Evolutionary conservation across 1,140 invertebrate genomes (phyloP).

Genomic region (Ceratina calcarata): DNA sequence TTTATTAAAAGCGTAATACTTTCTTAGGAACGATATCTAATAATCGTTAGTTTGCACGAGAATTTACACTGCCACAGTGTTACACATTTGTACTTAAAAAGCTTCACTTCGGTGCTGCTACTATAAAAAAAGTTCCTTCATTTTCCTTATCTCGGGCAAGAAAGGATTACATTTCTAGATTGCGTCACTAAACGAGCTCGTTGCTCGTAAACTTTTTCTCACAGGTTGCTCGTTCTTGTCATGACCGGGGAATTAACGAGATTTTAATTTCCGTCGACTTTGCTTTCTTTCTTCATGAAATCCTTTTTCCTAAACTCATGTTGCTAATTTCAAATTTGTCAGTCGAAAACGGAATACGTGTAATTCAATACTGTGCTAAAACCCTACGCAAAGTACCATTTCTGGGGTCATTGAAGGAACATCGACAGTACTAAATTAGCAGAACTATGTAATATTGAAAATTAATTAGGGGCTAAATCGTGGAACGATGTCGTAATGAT

Average conservation of each 20-base stretch:
- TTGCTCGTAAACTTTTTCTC: neutral
- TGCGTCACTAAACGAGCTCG: neutral
- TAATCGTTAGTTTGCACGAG: no score
- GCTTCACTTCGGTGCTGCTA: neutral
- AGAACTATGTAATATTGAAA: neutral
- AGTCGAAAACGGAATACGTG: neutral
- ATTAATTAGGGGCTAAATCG: neutral
- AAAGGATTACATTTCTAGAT: neutral
- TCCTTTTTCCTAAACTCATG: neutral
- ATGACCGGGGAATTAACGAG: slow-evolving; percentile 19
- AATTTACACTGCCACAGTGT: no score
- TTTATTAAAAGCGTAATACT: no score
- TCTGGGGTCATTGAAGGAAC: no score
- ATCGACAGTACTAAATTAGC: neutral
- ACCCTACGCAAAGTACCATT: no score
- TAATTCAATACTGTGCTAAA: no score
- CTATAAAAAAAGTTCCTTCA: neutral
- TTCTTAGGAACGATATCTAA: no score
- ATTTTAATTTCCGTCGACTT: slow-evolving; percentile 18
- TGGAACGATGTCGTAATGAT: neutral
- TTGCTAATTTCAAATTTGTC: neutral
- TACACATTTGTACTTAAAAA: no score
- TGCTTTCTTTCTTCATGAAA: neutral
- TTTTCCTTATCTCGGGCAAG: neutral
- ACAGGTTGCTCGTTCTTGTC: neutral